Percentiles rank a stretch among this genome's conserved stretches.
Conservation (phyloP, 2,797 vertebrate species). For the Macropus fuliginosus region DNA sequence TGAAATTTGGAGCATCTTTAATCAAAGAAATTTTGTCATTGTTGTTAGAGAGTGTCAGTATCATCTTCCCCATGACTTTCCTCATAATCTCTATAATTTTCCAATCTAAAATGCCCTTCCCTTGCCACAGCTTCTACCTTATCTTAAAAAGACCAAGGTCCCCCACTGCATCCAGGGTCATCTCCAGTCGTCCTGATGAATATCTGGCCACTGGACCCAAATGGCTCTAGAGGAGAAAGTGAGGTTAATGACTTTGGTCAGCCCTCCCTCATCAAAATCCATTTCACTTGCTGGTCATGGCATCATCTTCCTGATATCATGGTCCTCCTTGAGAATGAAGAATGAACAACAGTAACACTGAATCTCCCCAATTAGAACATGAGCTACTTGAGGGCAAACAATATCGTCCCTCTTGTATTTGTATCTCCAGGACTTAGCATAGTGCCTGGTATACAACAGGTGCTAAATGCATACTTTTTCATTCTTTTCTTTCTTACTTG, state of each 20-base stretch:
- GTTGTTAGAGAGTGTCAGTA: neutral
- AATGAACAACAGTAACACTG: too few relatives aligned
- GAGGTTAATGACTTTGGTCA: too few relatives aligned
- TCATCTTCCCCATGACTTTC: neutral
- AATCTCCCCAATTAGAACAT: neutral
- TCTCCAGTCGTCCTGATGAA: too few relatives aligned
- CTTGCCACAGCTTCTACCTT: neutral
- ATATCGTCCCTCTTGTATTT: neutral
- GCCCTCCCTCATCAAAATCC: too few relatives aligned
- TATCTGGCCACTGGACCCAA: too few relatives aligned
- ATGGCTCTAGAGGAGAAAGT: too few relatives aligned
- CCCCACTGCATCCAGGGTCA: too few relatives aligned
- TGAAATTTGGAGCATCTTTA: neutral
- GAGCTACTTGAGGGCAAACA: neutral
- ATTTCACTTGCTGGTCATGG: too few relatives aligned
- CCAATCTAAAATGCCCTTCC: neutral
- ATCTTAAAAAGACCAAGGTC: too few relatives aligned
- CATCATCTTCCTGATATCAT: too few relatives aligned
- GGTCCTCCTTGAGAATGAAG: too few relatives aligned
- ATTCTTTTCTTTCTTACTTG: neutral
- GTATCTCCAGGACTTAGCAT: neutral
- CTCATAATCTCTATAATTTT: neutral
- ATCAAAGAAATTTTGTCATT: neutral
- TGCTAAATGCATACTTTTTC: neutral
- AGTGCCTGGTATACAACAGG: neutral